Evolutionary conservation across 1,140 invertebrate species (phyloP), one percentile per base, ranked within the genome.

Genomic region (Radopholus similis): DNA sequence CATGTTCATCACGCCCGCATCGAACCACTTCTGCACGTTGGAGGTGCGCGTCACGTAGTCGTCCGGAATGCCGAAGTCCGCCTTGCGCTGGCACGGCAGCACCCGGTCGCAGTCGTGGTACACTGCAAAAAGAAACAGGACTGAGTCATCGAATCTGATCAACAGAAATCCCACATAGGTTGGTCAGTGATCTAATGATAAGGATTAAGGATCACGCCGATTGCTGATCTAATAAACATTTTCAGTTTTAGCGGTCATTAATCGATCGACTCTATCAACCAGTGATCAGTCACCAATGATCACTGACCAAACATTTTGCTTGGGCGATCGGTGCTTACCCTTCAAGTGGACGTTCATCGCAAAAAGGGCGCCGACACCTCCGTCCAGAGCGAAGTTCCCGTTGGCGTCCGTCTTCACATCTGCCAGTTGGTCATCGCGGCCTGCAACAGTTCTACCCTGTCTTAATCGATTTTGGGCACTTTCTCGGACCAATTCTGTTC

Each of bases 1-100:
- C 75, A 77, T 77, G 54, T 77, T 78, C 64, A 77, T 72, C 8
- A 64, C 67, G 15, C 76, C 75, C 11, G 69, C 76, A 28, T 77
- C 75, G 51, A 77, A 77, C 64, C 70, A 77, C 54, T 78, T 75
- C n/a, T 66, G 59, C 13, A 77, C 71, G 21, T 68, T 40, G 18
- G 34, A 54, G 9, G 68, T 53, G 28, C 75, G 54, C 0, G 40
- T 71, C 2, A 77, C 71, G 40, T 77, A 77, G 13, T 73, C 44
- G n/a, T 53, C 42, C 4, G 75, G 75, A 35, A 77, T 58, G 3
- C 51, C 51, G n/a, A 77, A 54, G 35, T 78, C 63, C 18, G 77
- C 76, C 35, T 73, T 73, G 15, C 70, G 62, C 42, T 72, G 70
- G 42, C 70, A 72, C n/a, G 70, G 71, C 30, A 77, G 56, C 51